Evolutionary conservation across 1,140 invertebrate genomes (phyloP).

Genomic region (Ptiloglossa arizonensis): DNA sequence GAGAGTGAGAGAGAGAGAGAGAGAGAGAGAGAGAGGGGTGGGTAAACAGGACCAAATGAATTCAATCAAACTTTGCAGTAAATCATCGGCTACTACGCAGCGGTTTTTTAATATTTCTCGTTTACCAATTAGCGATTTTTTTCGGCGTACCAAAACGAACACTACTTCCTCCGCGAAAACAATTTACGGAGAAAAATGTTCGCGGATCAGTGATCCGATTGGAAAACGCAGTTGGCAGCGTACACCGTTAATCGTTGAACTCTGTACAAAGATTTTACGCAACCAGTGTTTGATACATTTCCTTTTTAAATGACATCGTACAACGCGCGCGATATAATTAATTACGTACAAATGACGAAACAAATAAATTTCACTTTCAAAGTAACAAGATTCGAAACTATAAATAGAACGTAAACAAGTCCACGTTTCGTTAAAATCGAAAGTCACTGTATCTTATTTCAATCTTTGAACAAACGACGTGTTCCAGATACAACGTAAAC

Average conservation of each 20-base stretch:
- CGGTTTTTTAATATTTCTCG: conserved; percentile 70
- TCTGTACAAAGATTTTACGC: background rate
- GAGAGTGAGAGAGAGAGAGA: background rate
- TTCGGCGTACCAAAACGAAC: conserved; percentile 26
- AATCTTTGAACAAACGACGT: too few relatives aligned
- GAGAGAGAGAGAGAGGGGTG: conserved; percentile 27
- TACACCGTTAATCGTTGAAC: background rate
- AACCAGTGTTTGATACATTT: background rate
- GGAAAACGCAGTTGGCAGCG: background rate
- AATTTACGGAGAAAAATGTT: conserved; percentile 4
- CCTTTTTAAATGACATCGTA: background rate
- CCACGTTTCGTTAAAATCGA: background rate
- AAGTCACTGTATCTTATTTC: too few relatives aligned
- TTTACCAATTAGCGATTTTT: conserved; percentile 74
- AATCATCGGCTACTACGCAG: conserved; percentile 71
- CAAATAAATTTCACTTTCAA: too few relatives aligned
- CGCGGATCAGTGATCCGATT: background rate
- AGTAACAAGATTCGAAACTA: too few relatives aligned
- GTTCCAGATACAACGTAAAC: too few relatives aligned
- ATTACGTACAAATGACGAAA: too few relatives aligned
- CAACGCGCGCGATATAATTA: too few relatives aligned
- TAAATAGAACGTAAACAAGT: too few relatives aligned
- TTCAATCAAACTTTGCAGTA: conserved; percentile 78
- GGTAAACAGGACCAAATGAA: conserved; percentile 72
- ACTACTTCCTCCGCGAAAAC: conserved; percentile 27